Evolutionary conservation across 1,140 invertebrate genomes (phyloP).

Genomic region (Tetraneura akinire): DNA sequence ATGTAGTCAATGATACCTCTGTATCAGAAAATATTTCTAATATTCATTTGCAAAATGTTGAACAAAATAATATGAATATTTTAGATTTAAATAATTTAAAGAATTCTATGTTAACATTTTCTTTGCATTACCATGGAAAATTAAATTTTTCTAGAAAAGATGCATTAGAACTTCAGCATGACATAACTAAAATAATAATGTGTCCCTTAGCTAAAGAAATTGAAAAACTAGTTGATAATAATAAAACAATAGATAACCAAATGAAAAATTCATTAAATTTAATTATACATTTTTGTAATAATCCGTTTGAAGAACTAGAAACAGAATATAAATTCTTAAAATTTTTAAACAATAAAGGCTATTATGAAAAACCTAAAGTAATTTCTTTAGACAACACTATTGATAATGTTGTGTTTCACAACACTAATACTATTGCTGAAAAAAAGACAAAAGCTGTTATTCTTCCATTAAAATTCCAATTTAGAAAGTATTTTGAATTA

Average conservation of each 20-base stretch:
- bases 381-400: not conserved
- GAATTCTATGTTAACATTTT: not conserved
- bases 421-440: conserved; percentile 1
- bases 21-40: not conserved
- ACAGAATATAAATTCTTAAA: conserved; percentile 13
- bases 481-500: not conserved
- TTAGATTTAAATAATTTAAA: conserved; percentile 1
- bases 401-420: not conserved
- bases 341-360: not conserved
- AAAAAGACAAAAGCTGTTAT: conserved; percentile 5
- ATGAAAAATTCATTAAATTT: not conserved
- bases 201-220: not conserved
- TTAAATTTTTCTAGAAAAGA: conserved; percentile 12
- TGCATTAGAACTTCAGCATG: not conserved
- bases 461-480: conserved; percentile 7
- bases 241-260: not conserved
- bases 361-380: conserved; percentile 5
- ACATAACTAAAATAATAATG: conserved; percentile 11
- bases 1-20: no score
- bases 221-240: not conserved
- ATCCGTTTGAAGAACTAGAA: conserved; percentile 6
- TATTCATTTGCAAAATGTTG: not conserved
- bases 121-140: conserved; percentile 6
- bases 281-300: conserved; percentile 7
- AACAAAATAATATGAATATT: not conserved